Conservation (phyloP, 2,888 invertebrate species). For the Euclidia mi region DNA sequence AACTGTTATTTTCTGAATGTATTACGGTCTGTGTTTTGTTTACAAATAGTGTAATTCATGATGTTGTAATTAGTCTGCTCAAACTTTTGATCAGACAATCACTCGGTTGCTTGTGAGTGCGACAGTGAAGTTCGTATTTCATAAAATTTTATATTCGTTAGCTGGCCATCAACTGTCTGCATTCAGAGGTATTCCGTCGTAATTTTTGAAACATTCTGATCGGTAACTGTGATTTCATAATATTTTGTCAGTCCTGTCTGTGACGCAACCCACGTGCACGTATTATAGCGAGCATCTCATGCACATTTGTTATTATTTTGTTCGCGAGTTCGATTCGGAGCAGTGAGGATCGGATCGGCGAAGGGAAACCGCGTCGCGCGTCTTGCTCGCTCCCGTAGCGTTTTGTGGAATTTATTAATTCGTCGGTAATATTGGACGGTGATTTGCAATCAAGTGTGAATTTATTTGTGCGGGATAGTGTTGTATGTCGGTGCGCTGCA, state of each 20-base stretch:
- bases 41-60: slow-evolving; percentile 84
- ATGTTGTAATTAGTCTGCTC: slow-evolving; percentile 72
- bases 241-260: slow-evolving; percentile 71
- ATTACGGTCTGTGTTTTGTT: slow-evolving; percentile 86
- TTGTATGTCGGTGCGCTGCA: slow-evolving; percentile 71
- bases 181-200: slow-evolving; percentile 73
- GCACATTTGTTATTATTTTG: slow-evolving; percentile 94
- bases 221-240: slow-evolving; percentile 68
- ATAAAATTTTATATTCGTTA: slow-evolving; percentile 80
- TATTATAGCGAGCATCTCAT: slow-evolving; percentile 88
- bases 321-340: slow-evolving; percentile 91
- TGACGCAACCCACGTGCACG: slow-evolving; percentile 89
- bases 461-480: slow-evolving; percentile 79
- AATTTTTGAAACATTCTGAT: slow-evolving; percentile 67
- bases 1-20: slow-evolving; percentile 86
- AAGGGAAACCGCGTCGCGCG: slow-evolving; percentile 80
- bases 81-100: slow-evolving; percentile 71
- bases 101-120: slow-evolving; percentile 76
- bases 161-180: slow-evolving; percentile 72
- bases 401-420: slow-evolving; percentile 71
- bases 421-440: slow-evolving; percentile 72
- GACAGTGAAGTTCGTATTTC: slow-evolving; percentile 83
- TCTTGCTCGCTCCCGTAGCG: slow-evolving; percentile 75
- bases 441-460: slow-evolving; percentile 74
- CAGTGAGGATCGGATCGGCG: slow-evolving; percentile 79